Conservation (phyloP, 2,113 vertebrate genomes). For the Ovis canadensis region DNA sequence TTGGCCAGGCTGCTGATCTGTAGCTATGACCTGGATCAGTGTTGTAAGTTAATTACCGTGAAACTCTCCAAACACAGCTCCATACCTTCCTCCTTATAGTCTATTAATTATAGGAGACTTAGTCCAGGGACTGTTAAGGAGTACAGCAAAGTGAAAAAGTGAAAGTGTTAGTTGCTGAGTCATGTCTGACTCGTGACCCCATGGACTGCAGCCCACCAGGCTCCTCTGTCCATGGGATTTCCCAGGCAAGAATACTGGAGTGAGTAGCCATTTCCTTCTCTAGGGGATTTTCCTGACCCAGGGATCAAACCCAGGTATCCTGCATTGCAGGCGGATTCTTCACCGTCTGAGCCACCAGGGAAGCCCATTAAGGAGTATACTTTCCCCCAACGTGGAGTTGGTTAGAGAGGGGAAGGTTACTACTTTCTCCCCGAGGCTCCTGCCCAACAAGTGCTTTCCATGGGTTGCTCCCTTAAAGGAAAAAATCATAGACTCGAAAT, state of each 20-base stretch:
- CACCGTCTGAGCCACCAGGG: not conserved
- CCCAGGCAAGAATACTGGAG: not conserved
- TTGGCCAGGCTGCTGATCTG: not conserved
- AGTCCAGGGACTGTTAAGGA: not conserved
- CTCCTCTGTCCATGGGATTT: not conserved
- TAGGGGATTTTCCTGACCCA: not conserved
- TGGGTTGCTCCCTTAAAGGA: not conserved
- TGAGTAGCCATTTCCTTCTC: not conserved
- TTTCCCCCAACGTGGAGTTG: not conserved
- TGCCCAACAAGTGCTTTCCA: not conserved
- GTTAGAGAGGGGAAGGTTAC: not conserved
- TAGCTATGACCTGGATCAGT: not conserved
- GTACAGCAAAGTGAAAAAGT: not conserved
- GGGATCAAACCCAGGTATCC: not conserved
- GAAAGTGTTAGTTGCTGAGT: not conserved
- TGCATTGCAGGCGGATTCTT: not conserved
- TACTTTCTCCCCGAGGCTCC: not conserved
- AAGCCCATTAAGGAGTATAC: not conserved
- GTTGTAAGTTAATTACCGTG: not conserved
- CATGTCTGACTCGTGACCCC: not conserved
- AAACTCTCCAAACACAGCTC: not conserved
- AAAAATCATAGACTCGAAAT: not conserved
- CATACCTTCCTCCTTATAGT: not conserved
- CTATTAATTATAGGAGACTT: not conserved
- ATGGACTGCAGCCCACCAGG: not conserved